Base-by-base conservation (phyloP, 2,888 invertebrate genomes). In the Melinaea menophilus region DNA sequence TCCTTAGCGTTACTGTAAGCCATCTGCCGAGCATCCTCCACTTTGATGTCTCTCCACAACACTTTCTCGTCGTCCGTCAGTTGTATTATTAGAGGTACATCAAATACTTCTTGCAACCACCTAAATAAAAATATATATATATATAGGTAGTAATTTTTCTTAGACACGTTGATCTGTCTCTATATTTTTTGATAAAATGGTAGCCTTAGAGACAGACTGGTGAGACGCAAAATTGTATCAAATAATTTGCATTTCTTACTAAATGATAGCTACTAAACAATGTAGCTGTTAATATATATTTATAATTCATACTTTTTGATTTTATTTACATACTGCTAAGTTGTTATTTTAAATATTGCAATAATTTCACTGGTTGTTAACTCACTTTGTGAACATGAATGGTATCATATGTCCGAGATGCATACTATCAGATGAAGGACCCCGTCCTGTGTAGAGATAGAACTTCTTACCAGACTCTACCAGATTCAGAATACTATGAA, bases 61-160 rank as follows among this genome's bases (percentile, higher is more conserved):
- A 95, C 96, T 83, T 99, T 99, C 83, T 99, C 99, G 83, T 99
- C 99, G 78, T 99, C 99, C 0, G 99, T 99, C 77, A 99, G 84
- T 84, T 99, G 99, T 71, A 99, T 96, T 1, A 99, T 95, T 31
- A 99, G 88, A 0, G 99, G 98, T 2, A 99, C 98, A 83, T 99
- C 93, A 81, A 99, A 99, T 0, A 96, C 95, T 69, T 99, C 99
- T 88, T 99, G 99, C 3, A 99, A 89, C 98, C 98, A 99, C 84
- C 96, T 96, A 78, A 69, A 88, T 81, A 67, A 57, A 58, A 4
- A 62, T 12, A 33, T 51, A 34, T 22, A 34, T 37, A 51, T 55
- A 7, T 34, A 33, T 22, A n/a, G n/a, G 22, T 22, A 1, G 22
- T 22, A 22, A 22, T 22, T 22, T 1, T 22, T 22, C 22, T 22